phyloP scores from a whole-genome alignment of 2,888 invertebrate genomes.

The Rhingia campestris region DNA sequence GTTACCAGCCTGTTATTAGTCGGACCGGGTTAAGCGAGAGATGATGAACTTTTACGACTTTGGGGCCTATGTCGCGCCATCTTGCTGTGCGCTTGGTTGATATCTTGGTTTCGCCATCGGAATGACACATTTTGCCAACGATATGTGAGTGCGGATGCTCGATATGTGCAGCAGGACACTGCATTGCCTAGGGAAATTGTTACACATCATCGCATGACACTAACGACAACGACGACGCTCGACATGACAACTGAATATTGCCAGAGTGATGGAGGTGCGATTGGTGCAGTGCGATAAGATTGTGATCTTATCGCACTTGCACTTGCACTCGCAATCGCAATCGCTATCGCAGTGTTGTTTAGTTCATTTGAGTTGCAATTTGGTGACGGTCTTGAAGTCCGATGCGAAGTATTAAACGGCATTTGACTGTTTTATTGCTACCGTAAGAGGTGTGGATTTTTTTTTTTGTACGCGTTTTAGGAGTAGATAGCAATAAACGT shows the following conservation, averaged over 20 bases:
- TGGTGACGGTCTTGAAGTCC: constrained; percentile 28
- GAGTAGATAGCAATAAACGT: constrained; percentile 12
- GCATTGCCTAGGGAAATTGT: constrained; percentile 59
- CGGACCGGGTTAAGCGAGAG: constrained; percentile 36
- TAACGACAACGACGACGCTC: constrained; percentile 59
- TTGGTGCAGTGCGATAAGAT: constrained; percentile 50
- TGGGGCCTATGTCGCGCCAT: constrained; percentile 49
- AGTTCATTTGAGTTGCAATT: constrained; percentile 23
- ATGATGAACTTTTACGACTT: constrained; percentile 72
- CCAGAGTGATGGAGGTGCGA: constrained; percentile 66
- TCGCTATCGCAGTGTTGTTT: constrained; percentile 17
- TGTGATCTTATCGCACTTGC: constrained; percentile 30
- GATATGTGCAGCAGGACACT: constrained; percentile 28
- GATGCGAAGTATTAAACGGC: constrained; percentile 20
- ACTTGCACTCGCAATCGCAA: too few relatives aligned
- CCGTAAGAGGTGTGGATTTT: neutral
- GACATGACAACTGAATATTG: constrained; percentile 71
- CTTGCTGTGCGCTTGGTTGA: constrained; percentile 51
- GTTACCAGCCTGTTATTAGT: constrained; percentile 46
- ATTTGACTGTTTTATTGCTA: constrained; percentile 30
- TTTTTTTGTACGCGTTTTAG: neutral
- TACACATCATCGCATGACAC: constrained; percentile 66
- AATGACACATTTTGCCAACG: constrained; percentile 59
- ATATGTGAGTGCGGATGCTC: constrained; percentile 54
- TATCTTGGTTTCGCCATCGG: constrained; percentile 69